Evolutionary conservation across 2,888 invertebrate genomes (phyloP).

Genomic region (Chalcis sispes): DNA sequence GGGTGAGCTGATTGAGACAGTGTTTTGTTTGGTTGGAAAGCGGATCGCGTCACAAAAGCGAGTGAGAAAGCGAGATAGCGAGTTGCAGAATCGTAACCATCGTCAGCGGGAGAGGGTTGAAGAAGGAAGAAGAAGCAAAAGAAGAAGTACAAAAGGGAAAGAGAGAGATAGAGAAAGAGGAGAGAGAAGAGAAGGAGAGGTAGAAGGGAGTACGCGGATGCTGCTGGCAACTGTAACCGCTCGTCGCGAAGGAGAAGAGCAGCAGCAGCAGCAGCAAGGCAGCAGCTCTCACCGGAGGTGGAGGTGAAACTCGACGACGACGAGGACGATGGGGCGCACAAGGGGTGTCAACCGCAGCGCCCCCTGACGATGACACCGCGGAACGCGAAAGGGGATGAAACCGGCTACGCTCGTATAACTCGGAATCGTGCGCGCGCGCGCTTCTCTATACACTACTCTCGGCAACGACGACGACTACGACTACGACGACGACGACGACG

Average conservation of each 20-base stretch:
- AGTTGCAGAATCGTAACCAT: slow-evolving; percentile 31
- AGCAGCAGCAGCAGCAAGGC: slow-evolving; percentile 10
- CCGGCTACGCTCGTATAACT: slow-evolving; percentile 68
- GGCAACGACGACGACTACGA: no score
- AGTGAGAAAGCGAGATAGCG: slow-evolving; percentile 33
- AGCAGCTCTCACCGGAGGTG: slow-evolving; percentile 4
- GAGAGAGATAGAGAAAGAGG: slow-evolving; percentile 31
- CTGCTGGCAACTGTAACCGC: not conserved
- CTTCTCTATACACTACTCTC: no score
- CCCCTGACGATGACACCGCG: slow-evolving; percentile 75
- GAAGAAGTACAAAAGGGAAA: slow-evolving; percentile 9
- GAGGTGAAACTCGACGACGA: no score
- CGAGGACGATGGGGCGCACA: slow-evolving; percentile 70
- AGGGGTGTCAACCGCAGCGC: slow-evolving; percentile 75
- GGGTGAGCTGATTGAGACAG: slow-evolving; percentile 70
- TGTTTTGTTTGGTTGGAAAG: slow-evolving; percentile 74
- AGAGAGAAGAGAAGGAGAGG: slow-evolving; percentile 21
- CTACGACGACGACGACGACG: no score
- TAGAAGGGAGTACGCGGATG: slow-evolving; percentile 14
- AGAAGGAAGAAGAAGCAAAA: slow-evolving; percentile 28
- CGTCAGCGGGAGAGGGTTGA: not conserved
- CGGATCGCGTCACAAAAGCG: slow-evolving; percentile 37
- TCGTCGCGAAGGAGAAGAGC: slow-evolving; percentile 36
- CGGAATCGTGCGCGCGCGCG: slow-evolving; percentile 46
- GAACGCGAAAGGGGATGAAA: slow-evolving; percentile 71